These are phyloP conservation scores for Macropodus opercularis DNA, from an alignment of 2,797 vertebrate species.

Conservation along the genomic window DNA sequence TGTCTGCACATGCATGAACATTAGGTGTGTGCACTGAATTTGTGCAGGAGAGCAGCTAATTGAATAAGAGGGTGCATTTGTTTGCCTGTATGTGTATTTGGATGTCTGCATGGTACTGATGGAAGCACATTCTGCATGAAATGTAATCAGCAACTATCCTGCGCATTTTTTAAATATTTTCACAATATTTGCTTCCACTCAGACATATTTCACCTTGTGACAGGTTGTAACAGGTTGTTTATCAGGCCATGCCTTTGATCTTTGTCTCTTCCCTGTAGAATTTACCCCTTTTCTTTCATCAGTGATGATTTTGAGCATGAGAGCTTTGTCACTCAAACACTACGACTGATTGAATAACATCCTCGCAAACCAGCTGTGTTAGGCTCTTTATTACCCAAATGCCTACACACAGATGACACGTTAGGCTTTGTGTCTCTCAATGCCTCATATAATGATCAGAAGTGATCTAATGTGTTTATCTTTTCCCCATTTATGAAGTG, in stretches of 20 bases:
- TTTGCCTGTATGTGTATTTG: constrained; percentile 13
- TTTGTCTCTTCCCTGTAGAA: constrained; percentile 42
- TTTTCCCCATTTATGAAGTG: constrained; percentile 3
- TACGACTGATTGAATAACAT: constrained; percentile 24
- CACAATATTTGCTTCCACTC: constrained; percentile 33
- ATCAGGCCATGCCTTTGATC: constrained; percentile 57
- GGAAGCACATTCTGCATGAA: constrained; percentile 63
- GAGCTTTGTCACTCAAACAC: constrained; percentile 14
- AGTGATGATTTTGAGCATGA: constrained; percentile 11
- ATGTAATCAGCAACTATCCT: constrained; percentile 46
- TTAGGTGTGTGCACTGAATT: constrained; percentile 36
- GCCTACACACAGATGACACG: constrained; percentile 19
- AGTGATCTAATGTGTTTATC: constrained; percentile 15
- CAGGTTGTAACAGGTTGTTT: constrained; percentile 71
- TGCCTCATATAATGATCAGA: constrained; percentile 21
- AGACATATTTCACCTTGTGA: constrained; percentile 58
- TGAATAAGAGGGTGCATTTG: constrained; percentile 26
- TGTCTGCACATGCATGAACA: constrained; percentile 71
- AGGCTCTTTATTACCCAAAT: constrained; percentile 44
- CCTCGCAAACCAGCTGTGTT: constrained; percentile 37
- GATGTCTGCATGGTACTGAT: constrained; percentile 53
- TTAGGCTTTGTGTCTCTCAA: constrained; percentile 18
- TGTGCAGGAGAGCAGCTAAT: constrained; percentile 27
- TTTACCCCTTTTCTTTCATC: constrained; percentile 24
- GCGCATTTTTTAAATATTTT: constrained; percentile 7